Percentiles rank a stretch among this genome's conserved stretches.
Evolutionary conservation across 2,888 invertebrate genomes (phyloP).

Genomic region (Leuctra nigra): DNA sequence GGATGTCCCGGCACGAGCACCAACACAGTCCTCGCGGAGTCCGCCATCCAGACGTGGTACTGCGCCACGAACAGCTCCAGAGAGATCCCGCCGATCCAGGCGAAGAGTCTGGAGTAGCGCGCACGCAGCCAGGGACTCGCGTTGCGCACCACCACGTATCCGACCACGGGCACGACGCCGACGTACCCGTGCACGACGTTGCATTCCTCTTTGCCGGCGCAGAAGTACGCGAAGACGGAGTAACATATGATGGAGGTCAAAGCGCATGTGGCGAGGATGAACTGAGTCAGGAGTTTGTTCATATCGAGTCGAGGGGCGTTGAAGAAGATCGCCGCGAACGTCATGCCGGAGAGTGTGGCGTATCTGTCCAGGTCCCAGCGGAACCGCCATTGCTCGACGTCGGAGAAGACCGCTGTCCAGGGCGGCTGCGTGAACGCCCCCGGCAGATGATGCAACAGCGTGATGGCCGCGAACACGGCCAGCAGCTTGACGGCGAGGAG

Average conservation of each 20-base stretch:
- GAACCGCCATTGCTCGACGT: slow-evolving; percentile 92
- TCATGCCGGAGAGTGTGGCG: slow-evolving; percentile 79
- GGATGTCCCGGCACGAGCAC: background rate
- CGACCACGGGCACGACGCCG: slow-evolving; percentile 69
- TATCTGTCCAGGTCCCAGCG: slow-evolving; percentile 92
- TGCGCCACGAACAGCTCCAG: background rate
- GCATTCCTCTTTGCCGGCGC: slow-evolving; percentile 79
- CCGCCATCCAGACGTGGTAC: background rate
- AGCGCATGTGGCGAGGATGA: too few species aligned
- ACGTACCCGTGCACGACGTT: slow-evolving; percentile 93
- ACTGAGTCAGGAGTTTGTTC: too few species aligned
- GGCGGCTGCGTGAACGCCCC: too few species aligned
- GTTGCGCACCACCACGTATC: background rate
- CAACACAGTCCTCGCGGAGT: background rate
- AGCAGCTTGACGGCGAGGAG: slow-evolving; percentile 84
- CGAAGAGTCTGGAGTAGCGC: background rate
- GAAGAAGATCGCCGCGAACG: slow-evolving; percentile 79
- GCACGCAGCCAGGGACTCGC: background rate
- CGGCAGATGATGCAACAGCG: slow-evolving; percentile 84
- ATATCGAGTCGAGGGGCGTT: too few species aligned
- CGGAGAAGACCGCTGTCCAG: slow-evolving; percentile 95
- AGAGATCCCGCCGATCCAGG: background rate
- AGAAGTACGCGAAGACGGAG: too few species aligned
- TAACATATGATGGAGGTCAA: slow-evolving; percentile 76
- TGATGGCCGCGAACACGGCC: slow-evolving; percentile 74